Evolutionary conservation across 2,888 invertebrate genomes (phyloP).

Genomic region (Cepaea hortensis): DNA sequence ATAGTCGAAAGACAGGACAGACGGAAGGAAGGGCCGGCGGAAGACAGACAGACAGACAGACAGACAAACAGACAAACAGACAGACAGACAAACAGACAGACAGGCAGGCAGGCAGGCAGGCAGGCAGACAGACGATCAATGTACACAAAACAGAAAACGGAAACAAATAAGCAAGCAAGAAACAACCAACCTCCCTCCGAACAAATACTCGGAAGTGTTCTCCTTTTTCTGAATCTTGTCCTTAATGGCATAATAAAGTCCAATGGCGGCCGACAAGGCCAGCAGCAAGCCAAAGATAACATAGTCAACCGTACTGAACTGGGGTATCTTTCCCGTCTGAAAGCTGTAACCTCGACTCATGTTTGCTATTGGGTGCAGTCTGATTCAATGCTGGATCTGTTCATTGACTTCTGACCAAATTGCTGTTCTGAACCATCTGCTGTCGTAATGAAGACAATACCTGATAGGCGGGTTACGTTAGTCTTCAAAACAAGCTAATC

Average conservation of each 20-base stretch:
- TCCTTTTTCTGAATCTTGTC: conserved; percentile 74
- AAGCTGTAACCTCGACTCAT: conserved; percentile 46
- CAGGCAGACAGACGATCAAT: not conserved
- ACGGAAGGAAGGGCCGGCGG: too few relatives aligned
- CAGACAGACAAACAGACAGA: too few relatives aligned
- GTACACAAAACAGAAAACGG: not conserved
- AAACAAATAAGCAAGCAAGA: not conserved
- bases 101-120: too few relatives aligned
- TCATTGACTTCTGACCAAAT: too few relatives aligned
- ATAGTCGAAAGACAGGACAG: not conserved
- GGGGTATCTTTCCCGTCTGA: conserved; percentile 44
- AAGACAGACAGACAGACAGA: too few relatives aligned
- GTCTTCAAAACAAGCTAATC: too few relatives aligned
- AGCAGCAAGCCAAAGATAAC: conserved; percentile 52
- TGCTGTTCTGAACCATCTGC: too few relatives aligned
- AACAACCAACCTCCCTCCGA: conserved; percentile 19
- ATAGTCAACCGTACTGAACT: conserved; percentile 50
- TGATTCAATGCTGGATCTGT: too few relatives aligned
- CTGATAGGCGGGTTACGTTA: too few relatives aligned
- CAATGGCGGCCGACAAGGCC: conserved; percentile 50
- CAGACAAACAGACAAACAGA: too few relatives aligned
- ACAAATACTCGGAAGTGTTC: conserved; percentile 34
- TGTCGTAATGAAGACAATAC: too few relatives aligned
- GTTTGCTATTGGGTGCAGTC: not conserved
- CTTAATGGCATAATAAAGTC: conserved; percentile 77